Evolutionary conservation across 2,797 vertebrate species (phyloP), one percentile per base, ranked within the genome.

Genomic region (Hapalemur alaotrensis): DNA sequence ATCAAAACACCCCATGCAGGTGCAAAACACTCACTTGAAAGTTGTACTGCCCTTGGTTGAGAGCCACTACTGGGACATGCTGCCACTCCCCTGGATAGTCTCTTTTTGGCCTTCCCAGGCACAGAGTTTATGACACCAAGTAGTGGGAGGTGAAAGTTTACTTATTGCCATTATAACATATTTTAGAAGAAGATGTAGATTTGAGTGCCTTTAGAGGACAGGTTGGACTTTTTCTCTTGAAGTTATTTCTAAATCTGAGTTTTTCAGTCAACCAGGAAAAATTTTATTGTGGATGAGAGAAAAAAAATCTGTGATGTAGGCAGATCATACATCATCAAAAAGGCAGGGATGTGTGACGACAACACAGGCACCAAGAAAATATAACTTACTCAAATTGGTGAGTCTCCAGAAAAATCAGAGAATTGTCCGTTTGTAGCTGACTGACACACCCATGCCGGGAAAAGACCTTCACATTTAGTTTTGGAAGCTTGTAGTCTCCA

Each of bases 191-290:
- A 35, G 48, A 61, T 78, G 20, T 75, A 50, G 72, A 69, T 7
- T 59, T 54, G 28, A 41, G 63, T 82, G 25, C 8, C 89, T 89
- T 43, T 46, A 63, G 72, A 48, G 50, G 61, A 70, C 35, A 88
- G 14, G 9, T 82, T 89, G 23, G 20, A 30, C 72, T 88, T 86
- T 28, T 96, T 89, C 38, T 84, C 38, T 48, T 85, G 35, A 96
- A 82, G 78, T 80, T 79, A 73, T 93, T 95, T 90, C 54, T 75
- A 76, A 90, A 32, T 63, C 78, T 69, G 52, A 76, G 14, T 73
- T 84, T 95, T 89, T 86, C 32, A 70, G 38, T 69, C 2, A 89
- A 46, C 22, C 12, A 73, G 32, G 32, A 52, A 54, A 84, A 82
- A 35, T 0, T 12, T 88, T 63, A 41, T 84, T 79, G 23, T 5